phyloP scores from a whole-genome alignment of 2,797 vertebrate species.

The Acipenser oxyrinchus region DNA sequence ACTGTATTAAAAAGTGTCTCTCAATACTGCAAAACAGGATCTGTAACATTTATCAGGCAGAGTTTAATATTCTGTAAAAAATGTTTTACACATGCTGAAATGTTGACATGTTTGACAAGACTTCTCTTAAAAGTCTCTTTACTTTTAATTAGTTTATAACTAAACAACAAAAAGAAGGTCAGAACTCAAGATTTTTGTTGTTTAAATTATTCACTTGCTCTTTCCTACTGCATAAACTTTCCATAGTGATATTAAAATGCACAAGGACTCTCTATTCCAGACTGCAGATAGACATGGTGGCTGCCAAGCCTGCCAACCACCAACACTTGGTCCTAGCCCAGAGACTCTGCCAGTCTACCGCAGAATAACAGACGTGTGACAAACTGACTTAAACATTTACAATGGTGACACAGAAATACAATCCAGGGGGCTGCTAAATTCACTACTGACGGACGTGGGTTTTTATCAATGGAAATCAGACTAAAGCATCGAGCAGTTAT shows the following conservation, averaged over 20 bases:
- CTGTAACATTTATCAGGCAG: too few species aligned
- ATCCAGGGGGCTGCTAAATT: conserved; percentile 36
- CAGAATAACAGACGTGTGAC: conserved; percentile 48
- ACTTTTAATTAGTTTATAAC: not conserved
- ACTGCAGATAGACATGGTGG: conserved; percentile 36
- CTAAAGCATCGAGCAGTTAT: conserved; percentile 60
- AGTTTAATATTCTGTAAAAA: conserved; percentile 31
- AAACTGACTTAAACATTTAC: conserved; percentile 39
- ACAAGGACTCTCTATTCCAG: conserved; percentile 40
- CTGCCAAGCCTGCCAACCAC: conserved; percentile 43
- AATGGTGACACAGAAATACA: conserved; percentile 32
- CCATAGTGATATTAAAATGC: conserved; percentile 37
- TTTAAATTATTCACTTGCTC: conserved; percentile 25
- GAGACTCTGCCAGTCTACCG: conserved; percentile 41
- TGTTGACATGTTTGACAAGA: not conserved
- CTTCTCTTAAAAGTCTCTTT: not conserved
- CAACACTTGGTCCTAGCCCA: conserved; percentile 37
- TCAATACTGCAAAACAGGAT: too few species aligned
- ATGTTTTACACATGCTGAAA: too few species aligned
- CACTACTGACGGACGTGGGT: not conserved
- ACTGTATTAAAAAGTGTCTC: too few species aligned
- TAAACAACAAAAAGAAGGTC: not conserved
- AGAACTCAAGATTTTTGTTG: conserved; percentile 22
- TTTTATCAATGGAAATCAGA: conserved; percentile 21
- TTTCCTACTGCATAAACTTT: conserved; percentile 42